These are phyloP conservation scores for Amphipyra tragopoginis DNA, from an alignment of 2,888 invertebrate genomes.

Conservation along the genomic window DNA sequence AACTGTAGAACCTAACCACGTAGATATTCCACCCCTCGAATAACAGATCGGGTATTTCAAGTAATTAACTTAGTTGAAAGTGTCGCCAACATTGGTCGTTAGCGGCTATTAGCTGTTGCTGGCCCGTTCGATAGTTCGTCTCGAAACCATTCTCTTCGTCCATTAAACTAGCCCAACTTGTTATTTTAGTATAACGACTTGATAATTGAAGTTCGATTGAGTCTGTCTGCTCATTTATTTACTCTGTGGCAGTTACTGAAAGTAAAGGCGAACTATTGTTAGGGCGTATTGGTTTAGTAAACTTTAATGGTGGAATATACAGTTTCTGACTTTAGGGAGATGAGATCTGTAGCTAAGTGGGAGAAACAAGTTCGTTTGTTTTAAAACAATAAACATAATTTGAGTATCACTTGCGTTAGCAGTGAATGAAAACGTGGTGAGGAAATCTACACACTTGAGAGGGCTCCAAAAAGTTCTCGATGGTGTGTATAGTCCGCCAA, in stretches of 20 bases:
- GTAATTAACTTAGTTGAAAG: conserved; percentile 31
- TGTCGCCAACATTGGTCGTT: conserved; percentile 27
- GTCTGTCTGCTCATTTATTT: conserved; percentile 21
- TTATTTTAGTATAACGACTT: conserved; percentile 29
- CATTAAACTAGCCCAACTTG: conserved; percentile 13
- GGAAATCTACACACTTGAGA: too few species aligned
- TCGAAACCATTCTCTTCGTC: conserved; percentile 15
- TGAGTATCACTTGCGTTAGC: too few species aligned
- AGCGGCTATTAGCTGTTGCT: conserved; percentile 22
- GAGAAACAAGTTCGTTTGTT: too few species aligned
- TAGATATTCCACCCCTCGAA: conserved; percentile 10
- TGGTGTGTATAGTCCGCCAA: too few species aligned
- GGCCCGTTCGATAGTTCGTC: conserved; percentile 10
- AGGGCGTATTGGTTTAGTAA: conserved; percentile 2
- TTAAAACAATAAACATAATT: too few species aligned
- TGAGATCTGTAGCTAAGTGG: too few species aligned
- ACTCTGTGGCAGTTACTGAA: not conserved
- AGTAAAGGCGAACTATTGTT: conserved; percentile 7
- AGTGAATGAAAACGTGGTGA: too few species aligned
- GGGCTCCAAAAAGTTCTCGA: too few species aligned
- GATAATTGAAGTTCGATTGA: conserved; percentile 19
- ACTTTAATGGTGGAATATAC: not conserved
- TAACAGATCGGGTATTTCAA: conserved; percentile 14
- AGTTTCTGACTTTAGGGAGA: not conserved
- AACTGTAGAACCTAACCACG: not conserved